These are phyloP conservation scores for Meleagris gallopavo DNA, from an alignment of 2,113 vertebrate species.

Conservation along the genomic window DNA sequence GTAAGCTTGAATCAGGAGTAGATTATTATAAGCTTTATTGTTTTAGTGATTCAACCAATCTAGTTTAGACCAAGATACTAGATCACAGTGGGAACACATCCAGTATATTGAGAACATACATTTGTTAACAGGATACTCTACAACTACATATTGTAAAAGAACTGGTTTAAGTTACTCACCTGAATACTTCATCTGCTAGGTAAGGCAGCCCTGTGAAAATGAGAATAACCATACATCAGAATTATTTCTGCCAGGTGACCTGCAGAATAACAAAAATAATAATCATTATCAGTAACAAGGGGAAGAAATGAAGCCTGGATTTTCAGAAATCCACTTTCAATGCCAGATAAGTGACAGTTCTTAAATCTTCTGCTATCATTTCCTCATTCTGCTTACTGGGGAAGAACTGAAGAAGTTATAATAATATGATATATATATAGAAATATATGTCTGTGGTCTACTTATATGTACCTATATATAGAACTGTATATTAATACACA, in stretches of 20 bases:
- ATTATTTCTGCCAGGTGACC: background rate
- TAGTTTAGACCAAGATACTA: background rate
- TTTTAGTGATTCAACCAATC: background rate
- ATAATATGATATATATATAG: too few relatives aligned
- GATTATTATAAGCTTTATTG: background rate
- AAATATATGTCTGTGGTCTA: too few relatives aligned
- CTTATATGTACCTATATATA: background rate
- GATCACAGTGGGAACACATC: background rate
- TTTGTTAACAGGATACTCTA: background rate
- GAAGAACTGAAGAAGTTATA: background rate
- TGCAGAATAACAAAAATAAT: background rate
- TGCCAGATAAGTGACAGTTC: background rate
- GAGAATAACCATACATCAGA: background rate
- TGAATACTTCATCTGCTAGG: background rate
- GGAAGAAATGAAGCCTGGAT: background rate
- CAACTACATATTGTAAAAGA: background rate
- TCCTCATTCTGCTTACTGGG: background rate
- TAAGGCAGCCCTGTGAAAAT: background rate
- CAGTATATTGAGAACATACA: background rate
- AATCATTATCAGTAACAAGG: background rate
- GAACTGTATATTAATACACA: background rate
- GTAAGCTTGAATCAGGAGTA: background rate
- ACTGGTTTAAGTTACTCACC: background rate
- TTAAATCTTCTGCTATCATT: background rate
- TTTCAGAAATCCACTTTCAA: background rate